These are phyloP conservation scores for Mycetomoellerius zeteki DNA, from an alignment of 1,140 invertebrate genomes.

Conservation along the genomic window DNA sequence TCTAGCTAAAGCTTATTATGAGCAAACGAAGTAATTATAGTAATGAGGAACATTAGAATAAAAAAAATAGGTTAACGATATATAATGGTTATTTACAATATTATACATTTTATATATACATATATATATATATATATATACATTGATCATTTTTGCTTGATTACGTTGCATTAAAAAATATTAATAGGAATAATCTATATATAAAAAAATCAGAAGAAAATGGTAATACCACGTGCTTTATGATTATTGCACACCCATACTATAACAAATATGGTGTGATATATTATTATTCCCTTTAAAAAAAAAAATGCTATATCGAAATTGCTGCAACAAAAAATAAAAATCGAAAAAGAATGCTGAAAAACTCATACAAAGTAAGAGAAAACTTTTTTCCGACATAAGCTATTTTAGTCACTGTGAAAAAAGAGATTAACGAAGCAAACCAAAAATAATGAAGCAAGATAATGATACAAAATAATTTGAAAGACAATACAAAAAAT, in stretches of 20 bases:
- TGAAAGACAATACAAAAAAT: neutral
- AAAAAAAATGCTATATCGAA: neutral
- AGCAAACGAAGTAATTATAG: neutral
- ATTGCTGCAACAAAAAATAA: neutral
- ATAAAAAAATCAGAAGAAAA: neutral
- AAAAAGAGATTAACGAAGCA: neutral
- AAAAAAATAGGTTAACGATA: neutral
- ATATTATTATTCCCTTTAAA: too few species aligned
- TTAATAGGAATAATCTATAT: neutral
- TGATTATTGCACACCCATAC: neutral
- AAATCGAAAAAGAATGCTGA: neutral
- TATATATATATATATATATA: neutral
- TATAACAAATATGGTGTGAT: slow-evolving; percentile 1
- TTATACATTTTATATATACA: neutral
- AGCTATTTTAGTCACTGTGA: neutral
- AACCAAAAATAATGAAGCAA: neutral
- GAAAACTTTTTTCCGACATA: neutral
- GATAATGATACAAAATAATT: neutral
- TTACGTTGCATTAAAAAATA: neutral
- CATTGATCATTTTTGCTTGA: neutral
- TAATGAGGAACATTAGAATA: neutral
- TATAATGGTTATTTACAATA: neutral
- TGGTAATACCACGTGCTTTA: too few species aligned
- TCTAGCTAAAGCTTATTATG: neutral
- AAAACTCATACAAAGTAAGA: neutral